Evolutionary conservation across 1,140 invertebrate species (phyloP).

Genomic region (Chironomus tepperi): DNA sequence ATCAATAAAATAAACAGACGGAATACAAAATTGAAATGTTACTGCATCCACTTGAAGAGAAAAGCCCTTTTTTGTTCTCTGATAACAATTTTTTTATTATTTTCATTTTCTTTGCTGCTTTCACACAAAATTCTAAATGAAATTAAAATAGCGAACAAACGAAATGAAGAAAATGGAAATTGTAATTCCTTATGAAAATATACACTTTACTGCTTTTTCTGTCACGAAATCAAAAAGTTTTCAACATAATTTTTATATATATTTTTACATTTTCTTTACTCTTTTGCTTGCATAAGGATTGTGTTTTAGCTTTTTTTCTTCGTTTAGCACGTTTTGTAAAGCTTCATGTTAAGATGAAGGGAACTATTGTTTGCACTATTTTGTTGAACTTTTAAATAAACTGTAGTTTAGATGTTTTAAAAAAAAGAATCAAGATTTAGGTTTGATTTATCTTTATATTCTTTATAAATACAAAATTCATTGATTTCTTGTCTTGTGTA

Average conservation of each 20-base stretch:
- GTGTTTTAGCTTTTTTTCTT: not conserved
- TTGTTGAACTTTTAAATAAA: no score
- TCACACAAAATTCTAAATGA: not conserved
- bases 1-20: not conserved
- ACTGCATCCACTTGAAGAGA: not conserved
- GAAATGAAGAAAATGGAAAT: not conserved
- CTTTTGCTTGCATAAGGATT: not conserved
- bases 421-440: no score
- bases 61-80: not conserved
- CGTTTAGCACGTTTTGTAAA: not conserved
- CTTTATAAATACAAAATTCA: no score
- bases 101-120: not conserved
- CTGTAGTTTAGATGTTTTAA: no score
- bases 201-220: not conserved
- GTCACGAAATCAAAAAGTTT: conserved; percentile 2
- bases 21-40: conserved; percentile 14
- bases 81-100: not conserved
- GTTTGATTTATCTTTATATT: no score
- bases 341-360: not conserved
- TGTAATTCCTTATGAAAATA: not conserved
- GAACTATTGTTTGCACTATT: not conserved
- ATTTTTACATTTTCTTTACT: not conserved
- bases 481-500: no score
- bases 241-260: not conserved
- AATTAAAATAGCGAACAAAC: not conserved